Percentiles rank a stretch among this genome's conserved stretches.
Conservation (phyloP, 2,797 vertebrate species). For the Hafferia zeledoni region DNA sequence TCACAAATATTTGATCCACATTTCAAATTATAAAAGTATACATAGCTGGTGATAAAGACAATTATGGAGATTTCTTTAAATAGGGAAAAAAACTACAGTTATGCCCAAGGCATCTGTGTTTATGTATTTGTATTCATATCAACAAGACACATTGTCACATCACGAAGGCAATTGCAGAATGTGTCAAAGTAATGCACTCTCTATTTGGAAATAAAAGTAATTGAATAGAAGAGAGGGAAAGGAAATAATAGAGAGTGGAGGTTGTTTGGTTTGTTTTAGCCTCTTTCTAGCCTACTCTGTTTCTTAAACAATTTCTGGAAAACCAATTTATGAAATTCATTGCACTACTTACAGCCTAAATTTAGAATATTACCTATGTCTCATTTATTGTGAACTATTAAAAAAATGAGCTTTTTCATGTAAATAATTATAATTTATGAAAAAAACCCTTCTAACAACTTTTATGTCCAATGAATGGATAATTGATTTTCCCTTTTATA, state of each 20-base stretch:
- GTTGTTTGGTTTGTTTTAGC: background rate
- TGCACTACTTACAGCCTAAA: background rate
- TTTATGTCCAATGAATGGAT: background rate
- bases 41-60: background rate
- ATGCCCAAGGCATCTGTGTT: background rate
- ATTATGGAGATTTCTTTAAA: background rate
- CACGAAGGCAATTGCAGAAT: background rate
- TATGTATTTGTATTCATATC: background rate
- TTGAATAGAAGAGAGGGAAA: background rate
- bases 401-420: background rate
- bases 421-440: background rate
- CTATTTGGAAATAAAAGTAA: background rate
- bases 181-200: background rate
- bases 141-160: background rate
- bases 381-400: background rate
- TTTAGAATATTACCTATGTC: background rate
- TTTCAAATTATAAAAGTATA: background rate
- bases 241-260: background rate
- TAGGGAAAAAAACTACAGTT: background rate
- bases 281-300: background rate
- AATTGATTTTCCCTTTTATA: background rate
- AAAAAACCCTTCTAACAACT: background rate
- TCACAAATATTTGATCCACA: background rate
- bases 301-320: background rate
- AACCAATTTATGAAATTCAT: background rate